Percentiles rank a stretch among this genome's conserved stretches.
phyloP scores from a whole-genome alignment of 2,113 vertebrate genomes.

The Phaethornis superciliosus region DNA sequence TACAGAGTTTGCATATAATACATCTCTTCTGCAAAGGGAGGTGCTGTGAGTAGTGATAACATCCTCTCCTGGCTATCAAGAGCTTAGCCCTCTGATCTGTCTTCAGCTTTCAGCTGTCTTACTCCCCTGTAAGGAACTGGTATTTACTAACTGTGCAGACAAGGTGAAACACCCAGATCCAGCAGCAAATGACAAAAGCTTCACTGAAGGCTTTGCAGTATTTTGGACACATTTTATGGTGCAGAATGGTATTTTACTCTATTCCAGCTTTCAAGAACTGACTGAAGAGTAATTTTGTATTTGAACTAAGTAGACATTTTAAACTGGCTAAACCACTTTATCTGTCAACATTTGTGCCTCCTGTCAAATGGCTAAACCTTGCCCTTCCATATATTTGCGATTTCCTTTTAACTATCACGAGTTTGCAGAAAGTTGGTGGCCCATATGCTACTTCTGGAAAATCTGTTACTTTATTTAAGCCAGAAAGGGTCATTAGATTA shows the following conservation, averaged over 20 bases:
- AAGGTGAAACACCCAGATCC: neutral
- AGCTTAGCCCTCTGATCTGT: neutral
- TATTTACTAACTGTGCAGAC: neutral
- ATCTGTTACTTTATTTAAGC: neutral
- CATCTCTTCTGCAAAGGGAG: neutral
- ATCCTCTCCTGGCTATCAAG: neutral
- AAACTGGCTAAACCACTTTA: neutral
- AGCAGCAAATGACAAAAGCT: fast-evolving
- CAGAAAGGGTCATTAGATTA: neutral
- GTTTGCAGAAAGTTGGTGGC: neutral
- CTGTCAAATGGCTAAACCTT: neutral
- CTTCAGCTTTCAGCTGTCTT: neutral
- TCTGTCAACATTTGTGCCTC: neutral
- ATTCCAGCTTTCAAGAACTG: neutral
- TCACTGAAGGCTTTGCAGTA: fast-evolving
- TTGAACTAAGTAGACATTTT: neutral
- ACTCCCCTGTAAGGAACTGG: neutral
- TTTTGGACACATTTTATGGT: neutral
- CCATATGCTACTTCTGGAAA: neutral
- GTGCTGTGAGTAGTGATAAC: neutral
- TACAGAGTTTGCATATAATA: neutral
- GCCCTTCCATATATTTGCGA: neutral
- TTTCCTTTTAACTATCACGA: neutral
- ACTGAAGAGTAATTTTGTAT: neutral
- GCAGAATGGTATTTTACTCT: neutral